phyloP scores from a whole-genome alignment of 2,797 vertebrate genomes.

The Phalloptychus januarius region DNA sequence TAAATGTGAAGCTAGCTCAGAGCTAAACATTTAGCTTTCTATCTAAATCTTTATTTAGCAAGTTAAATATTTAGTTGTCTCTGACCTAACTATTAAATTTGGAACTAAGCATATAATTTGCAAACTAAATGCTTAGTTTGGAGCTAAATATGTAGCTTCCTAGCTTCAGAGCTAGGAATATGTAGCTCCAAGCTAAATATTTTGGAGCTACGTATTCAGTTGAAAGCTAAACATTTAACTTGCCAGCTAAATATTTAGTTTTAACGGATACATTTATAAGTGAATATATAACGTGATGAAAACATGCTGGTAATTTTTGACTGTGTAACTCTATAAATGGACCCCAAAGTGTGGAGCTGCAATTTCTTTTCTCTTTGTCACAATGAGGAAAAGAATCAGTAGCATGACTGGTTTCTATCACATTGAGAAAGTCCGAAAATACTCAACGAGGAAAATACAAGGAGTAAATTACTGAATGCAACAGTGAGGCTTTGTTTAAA shows the following conservation, averaged over 20 bases:
- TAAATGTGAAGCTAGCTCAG: too few relatives aligned
- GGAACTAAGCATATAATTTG: too few relatives aligned
- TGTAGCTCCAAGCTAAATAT: too few relatives aligned
- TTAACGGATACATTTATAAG: neutral
- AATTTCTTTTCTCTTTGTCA: neutral
- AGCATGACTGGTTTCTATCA: neutral
- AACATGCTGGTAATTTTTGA: neutral
- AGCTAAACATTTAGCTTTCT: too few relatives aligned
- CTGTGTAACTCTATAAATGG: neutral
- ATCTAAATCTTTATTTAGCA: too few relatives aligned
- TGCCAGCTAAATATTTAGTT: neutral
- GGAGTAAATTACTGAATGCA: constrained; percentile 4
- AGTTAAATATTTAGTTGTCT: too few relatives aligned
- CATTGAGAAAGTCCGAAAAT: constrained; percentile 12
- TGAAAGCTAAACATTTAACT: neutral
- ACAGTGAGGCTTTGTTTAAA: constrained; percentile 23
- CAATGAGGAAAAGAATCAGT: neutral
- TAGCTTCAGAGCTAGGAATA: too few relatives aligned
- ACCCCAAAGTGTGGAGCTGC: neutral
- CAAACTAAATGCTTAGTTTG: too few relatives aligned
- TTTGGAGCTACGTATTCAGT: too few relatives aligned
- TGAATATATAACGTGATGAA: neutral
- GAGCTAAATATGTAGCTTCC: too few relatives aligned
- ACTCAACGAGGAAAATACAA: constrained; percentile 16
- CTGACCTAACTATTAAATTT: too few relatives aligned